Conservation (phyloP, 1,140 invertebrate genomes). For the Ceratosolen solmsi region DNA sequence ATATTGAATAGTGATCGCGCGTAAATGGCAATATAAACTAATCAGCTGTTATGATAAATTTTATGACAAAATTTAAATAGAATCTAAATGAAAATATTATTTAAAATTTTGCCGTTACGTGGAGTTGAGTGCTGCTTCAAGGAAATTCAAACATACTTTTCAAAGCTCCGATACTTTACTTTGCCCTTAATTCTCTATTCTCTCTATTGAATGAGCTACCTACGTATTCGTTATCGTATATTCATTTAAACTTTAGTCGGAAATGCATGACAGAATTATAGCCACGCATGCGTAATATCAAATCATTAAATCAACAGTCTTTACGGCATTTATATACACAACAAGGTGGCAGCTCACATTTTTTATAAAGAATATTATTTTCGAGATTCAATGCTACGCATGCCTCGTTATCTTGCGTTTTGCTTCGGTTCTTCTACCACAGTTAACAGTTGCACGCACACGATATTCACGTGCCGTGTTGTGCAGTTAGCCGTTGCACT, state of each 20-base stretch:
- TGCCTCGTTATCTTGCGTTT: background rate
- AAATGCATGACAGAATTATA: background rate
- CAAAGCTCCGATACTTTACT: background rate
- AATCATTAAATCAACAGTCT: background rate
- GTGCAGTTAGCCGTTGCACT: too few relatives aligned
- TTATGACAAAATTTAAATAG: background rate
- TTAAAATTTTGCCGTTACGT: too few relatives aligned
- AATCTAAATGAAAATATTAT: too few relatives aligned
- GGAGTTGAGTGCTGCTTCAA: too few relatives aligned
- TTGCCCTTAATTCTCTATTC: background rate
- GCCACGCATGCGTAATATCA: background rate
- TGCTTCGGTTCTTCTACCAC: background rate
- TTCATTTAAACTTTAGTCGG: background rate
- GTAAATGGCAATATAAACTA: background rate
- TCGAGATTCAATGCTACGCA: background rate
- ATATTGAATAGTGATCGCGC: too few relatives aligned
- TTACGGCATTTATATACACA: background rate
- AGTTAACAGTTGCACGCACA: background rate
- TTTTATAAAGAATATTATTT: background rate
- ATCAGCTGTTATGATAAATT: background rate
- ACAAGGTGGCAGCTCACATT: background rate
- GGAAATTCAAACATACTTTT: too few relatives aligned
- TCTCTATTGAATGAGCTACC: too few relatives aligned
- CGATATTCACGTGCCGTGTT: too few relatives aligned
- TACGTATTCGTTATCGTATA: background rate